Evolutionary conservation across 1,140 invertebrate species (phyloP).

Genomic region (Anagrus nilaparvatae): DNA sequence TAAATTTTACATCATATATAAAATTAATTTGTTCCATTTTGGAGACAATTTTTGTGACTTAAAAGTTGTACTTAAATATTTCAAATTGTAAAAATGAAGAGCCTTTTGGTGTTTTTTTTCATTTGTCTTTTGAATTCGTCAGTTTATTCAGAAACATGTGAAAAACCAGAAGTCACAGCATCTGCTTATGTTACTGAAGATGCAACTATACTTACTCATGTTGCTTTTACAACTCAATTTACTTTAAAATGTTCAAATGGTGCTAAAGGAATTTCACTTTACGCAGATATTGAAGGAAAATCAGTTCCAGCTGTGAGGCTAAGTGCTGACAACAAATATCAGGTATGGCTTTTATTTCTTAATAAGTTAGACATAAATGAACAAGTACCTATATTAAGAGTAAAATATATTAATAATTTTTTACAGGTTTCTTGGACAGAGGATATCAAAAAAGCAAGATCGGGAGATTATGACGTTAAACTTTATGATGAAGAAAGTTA

Average conservation of each 20-base stretch:
- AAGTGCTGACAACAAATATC: constrained; percentile 61
- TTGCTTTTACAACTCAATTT: constrained; percentile 71
- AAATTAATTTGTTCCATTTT: no score
- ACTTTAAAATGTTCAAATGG: constrained; percentile 57
- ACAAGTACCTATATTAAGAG: no score
- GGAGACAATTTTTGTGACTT: no score
- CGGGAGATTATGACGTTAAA: constrained; percentile 70
- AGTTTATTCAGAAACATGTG: constrained; percentile 38
- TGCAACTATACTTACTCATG: constrained; percentile 76
- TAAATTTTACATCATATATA: no score
- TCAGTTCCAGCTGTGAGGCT: constrained; percentile 68
- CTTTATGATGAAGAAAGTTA: constrained; percentile 88
- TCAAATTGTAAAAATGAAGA: constrained; percentile 22
- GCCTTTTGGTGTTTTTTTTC: constrained; percentile 12
- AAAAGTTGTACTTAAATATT: constrained; percentile 1
- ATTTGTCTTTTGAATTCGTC: constrained; percentile 3
- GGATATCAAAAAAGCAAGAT: constrained; percentile 66
- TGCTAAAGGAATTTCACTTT: constrained; percentile 58
- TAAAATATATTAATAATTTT: constrained; percentile 1
- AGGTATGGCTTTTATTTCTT: constrained; percentile 47
- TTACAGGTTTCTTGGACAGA: constrained; percentile 83
- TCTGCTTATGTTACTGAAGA: constrained; percentile 80
- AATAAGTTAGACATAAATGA: no score
- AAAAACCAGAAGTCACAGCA: constrained; percentile 53
- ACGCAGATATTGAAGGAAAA: constrained; percentile 77